phyloP scores from a whole-genome alignment of 2,888 invertebrate genomes.

The Parapristionchus giblindavisi region DNA sequence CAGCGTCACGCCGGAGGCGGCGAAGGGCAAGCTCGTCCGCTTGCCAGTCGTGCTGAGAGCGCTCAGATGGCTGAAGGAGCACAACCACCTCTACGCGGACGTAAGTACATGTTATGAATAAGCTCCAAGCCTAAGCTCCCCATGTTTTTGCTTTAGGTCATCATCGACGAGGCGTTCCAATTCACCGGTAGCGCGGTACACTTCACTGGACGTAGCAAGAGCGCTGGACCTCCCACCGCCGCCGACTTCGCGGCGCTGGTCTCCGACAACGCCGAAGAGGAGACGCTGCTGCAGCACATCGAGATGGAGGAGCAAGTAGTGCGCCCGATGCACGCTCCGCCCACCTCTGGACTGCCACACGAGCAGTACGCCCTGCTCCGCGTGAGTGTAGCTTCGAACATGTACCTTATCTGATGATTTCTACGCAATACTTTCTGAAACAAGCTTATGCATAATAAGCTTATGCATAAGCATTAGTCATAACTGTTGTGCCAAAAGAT shows the following conservation, averaged over 20 bases:
- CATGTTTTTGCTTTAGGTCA: too few species aligned
- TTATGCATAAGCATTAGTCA: too few species aligned
- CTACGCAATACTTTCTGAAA: too few species aligned
- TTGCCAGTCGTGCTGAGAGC: conserved; percentile 29
- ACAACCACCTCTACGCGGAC: conserved; percentile 32
- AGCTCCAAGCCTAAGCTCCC: too few species aligned
- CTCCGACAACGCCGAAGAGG: not conserved
- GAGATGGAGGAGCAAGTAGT: not conserved
- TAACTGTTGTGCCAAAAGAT: too few species aligned
- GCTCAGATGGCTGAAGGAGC: conserved; percentile 24
- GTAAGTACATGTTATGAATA: not conserved
- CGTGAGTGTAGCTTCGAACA: not conserved
- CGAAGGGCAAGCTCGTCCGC: not conserved
- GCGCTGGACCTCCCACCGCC: not conserved
- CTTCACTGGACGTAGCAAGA: not conserved
- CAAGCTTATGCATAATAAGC: too few species aligned
- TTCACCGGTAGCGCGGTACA: not conserved
- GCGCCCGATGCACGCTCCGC: not conserved
- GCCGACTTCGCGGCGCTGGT: not conserved
- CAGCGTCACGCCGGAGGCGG: not conserved
- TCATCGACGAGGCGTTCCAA: conserved; percentile 19
- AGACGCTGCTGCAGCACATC: not conserved
- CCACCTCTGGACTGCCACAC: not conserved
- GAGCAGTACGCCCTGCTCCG: not conserved
- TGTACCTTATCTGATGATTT: too few species aligned